Evolutionary conservation across 2,888 invertebrate species (phyloP), one percentile per base, ranked within the genome.

Genomic region (Meiosimyza decipiens): DNA sequence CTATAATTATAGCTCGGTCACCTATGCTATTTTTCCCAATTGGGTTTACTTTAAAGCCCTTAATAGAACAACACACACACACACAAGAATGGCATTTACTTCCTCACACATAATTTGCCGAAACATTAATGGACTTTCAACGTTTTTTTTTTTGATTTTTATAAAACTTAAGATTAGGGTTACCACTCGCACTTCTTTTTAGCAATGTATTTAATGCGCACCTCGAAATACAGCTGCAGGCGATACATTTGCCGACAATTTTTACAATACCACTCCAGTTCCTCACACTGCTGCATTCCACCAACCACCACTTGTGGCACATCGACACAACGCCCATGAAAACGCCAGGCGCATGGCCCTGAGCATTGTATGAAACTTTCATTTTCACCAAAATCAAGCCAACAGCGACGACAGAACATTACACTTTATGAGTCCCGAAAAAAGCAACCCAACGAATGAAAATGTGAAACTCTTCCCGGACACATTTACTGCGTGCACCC

Each of bases 371-470:
- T 76, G 71, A 74, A 80, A 51, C 77, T 57, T 70, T 82, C 84
- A 65, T 70, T 77, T 16, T 63, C 63, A 54, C 76, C 79, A 71
- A 86, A 86, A 83, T 86, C 85, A 79, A 86, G 83, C 86, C 86
- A 85, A 73, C 86, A 86, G 78, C 82, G 85, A 74, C 83, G 84
- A 80, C 86, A 86, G 79, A 86, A 86, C 82, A 85, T 83, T 76
- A 74, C 80, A 73, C 78, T 80, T 54, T 33, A 16, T 15, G 3
- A 49, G 13, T 16, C 18, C 13, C 55, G 33, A 28, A 15, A 15
- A 60, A 33, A 47, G 28, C 33, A 54, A 15, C 47, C 4, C 69
- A 28, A 40, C 40, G 57, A 1, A 9, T 1, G 5, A 16, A 59
- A 50, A 47, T 13, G 22, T 12, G 33, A 65, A 52, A 22, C 13